A percentile compares a stretch with the other conserved stretches of the same genome.
Conservation (phyloP, 2,888 invertebrate species). For the Coleophora flavipennella region DNA sequence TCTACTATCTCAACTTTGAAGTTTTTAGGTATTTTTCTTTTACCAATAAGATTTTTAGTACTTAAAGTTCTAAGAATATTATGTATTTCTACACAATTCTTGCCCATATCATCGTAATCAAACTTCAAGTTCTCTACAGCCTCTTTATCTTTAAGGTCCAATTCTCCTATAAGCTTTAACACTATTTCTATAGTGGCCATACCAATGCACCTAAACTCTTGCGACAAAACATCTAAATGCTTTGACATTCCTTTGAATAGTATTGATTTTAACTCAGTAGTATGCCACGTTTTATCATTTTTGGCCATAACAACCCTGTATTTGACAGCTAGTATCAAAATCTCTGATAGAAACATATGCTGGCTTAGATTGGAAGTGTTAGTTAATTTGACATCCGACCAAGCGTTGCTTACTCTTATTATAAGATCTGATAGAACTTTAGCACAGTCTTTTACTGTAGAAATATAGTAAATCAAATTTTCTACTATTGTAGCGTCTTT, state of each 20-base stretch:
- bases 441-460: conserved; percentile 38
- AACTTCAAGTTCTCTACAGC: conserved; percentile 72
- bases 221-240: conserved; percentile 77
- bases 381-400: conserved; percentile 77
- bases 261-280: conserved; percentile 52
- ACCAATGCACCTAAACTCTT: conserved; percentile 76
- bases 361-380: conserved; percentile 77
- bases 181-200: conserved; percentile 82
- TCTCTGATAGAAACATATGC: conserved; percentile 79
- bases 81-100: conserved; percentile 59
- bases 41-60: conserved; percentile 45
- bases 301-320: conserved; percentile 41
- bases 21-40: conserved; percentile 28
- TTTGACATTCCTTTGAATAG: conserved; percentile 77
- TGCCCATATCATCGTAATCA: conserved; percentile 74
- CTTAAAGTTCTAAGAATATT: conserved; percentile 52
- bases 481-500: conserved; percentile 64
- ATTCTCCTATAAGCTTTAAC: conserved; percentile 65
- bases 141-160: conserved; percentile 40
- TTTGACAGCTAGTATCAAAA: conserved; percentile 73
- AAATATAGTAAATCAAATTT: conserved; percentile 76
- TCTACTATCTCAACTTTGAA: conserved; percentile 30
- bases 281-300: conserved; percentile 30
- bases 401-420: conserved; percentile 73
- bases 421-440: conserved; percentile 50